Evolutionary conservation across 1,140 invertebrate genomes (phyloP).

Genomic region (Rhizoglyphus robini): DNA sequence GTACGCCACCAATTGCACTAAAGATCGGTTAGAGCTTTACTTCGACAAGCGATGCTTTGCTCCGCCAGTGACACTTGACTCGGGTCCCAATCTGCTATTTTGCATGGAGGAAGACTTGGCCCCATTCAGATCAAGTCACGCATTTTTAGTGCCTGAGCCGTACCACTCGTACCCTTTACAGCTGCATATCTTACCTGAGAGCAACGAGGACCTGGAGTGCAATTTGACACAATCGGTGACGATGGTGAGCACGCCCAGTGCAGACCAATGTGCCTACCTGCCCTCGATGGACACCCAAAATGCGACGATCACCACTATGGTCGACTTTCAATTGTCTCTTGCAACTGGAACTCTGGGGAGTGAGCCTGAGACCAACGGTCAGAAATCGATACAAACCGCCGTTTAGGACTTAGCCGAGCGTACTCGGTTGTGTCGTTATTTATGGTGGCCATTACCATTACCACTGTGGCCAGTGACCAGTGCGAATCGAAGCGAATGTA

Average conservation of each 20-base stretch:
- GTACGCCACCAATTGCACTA: too few species aligned
- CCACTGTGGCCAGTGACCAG: neutral
- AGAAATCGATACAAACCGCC: conserved; percentile 1
- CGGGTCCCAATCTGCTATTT: neutral
- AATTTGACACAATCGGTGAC: neutral
- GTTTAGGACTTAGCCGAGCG: neutral
- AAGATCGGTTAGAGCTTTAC: neutral
- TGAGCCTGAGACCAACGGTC: too few species aligned
- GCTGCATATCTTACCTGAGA: conserved; percentile 3
- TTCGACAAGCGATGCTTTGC: neutral
- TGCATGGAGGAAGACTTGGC: neutral
- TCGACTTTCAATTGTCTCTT: neutral
- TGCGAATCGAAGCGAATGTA: neutral
- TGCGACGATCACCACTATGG: conserved; percentile 1
- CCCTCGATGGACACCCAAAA: neutral
- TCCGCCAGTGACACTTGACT: neutral
- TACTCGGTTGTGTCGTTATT: neutral
- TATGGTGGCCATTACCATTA: conserved; percentile 10
- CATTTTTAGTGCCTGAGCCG: neutral
- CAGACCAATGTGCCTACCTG: neutral
- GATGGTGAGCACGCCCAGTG: neutral
- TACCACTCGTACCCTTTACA: neutral
- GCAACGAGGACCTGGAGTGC: neutral
- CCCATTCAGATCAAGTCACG: neutral
- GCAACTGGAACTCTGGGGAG: too few species aligned